Evolutionary conservation across 1,140 invertebrate species (phyloP), one percentile per base, ranked within the genome.

Genomic region (Caenorhabditis tropicalis): DNA sequence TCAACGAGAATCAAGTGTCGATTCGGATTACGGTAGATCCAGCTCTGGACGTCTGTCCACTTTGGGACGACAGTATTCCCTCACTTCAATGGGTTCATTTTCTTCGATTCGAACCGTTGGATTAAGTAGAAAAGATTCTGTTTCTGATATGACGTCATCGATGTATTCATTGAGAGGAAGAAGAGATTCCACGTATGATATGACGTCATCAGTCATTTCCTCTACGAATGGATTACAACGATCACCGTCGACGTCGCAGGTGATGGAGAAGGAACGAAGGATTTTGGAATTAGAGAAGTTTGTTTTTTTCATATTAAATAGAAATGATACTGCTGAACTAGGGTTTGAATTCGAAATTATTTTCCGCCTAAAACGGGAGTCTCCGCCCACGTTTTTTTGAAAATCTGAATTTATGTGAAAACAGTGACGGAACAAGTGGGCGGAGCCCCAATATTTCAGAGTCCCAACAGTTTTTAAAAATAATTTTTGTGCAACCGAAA

Each of bases 1-100:
- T 29, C 82, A 85, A 43, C 70, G 58, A 36, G 84, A 85, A 81
- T 80, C 70, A 19, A 85, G 82, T 46, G 81, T 85, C 9, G 84
- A 85, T 82, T 85, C 84, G 10, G 84, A 85, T 53, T 85, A 80
- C 70, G 70, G 70, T 43, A 79, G 58, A 39, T 84, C 83, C 2
- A 83, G 82, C 48, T 80, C 49, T 2, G 43, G 70, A 10, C 33
- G 65, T 43, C 10, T 74, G 5, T 84, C 83, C 12, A 51, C 83
- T 9, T 51, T 84, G 31, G 83, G 83, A 53, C 27, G 83, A 43
- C 83, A 84, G 74, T 84, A 84, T 58, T 84, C 83, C 12, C 56
- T 84, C 39, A 80, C 79, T 29, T 84, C 83, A 15, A 43, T 84
- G 16, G 65, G 79, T 19, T 84, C 83, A 19, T 84, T 84, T 70